Conservation (phyloP, 2,797 vertebrate species). For the Rhinichthys osculus region DNA sequence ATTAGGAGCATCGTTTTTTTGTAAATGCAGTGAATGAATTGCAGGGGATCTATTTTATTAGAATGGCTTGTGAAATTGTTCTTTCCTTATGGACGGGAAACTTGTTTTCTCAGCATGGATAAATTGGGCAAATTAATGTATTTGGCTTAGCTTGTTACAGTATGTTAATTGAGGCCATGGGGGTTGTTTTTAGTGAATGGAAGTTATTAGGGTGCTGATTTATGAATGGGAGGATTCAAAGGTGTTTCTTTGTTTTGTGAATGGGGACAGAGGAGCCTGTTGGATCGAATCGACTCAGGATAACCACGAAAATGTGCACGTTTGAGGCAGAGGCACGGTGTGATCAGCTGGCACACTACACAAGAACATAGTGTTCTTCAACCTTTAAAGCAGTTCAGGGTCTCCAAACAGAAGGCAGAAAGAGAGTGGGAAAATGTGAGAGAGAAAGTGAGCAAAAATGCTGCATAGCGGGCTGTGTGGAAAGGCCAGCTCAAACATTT, state of each 20-base stretch:
- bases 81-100: slow-evolving; percentile 5
- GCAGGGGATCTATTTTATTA: slow-evolving; percentile 22
- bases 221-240: slow-evolving; percentile 31
- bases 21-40: slow-evolving; percentile 5
- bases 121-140: slow-evolving; percentile 33
- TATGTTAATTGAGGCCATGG: slow-evolving; percentile 47
- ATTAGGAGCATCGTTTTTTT: background rate
- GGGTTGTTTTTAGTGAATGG: slow-evolving; percentile 43
- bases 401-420: slow-evolving; percentile 32
- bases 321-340: slow-evolving; percentile 33
- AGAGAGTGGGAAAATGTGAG: slow-evolving; percentile 28
- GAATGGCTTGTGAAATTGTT: slow-evolving; percentile 30
- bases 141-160: slow-evolving; percentile 29
- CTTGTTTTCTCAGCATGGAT: slow-evolving; percentile 20
- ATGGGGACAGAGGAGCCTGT: slow-evolving; percentile 8
- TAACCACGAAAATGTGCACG: slow-evolving; percentile 10
- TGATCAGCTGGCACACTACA: slow-evolving; percentile 41
- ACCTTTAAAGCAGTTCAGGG: slow-evolving; percentile 51
- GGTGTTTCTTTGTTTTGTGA: slow-evolving; percentile 49
- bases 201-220: slow-evolving; percentile 26
- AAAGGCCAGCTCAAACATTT: slow-evolving; percentile 53
- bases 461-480: slow-evolving; percentile 35
- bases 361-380: slow-evolving; percentile 52
- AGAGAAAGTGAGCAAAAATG: slow-evolving; percentile 33
- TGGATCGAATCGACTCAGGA: slow-evolving; percentile 45